Percentiles rank a stretch among this genome's conserved stretches.
Evolutionary conservation across 2,113 vertebrate species (phyloP).

Genomic region (Gracilinanus agilis): DNA sequence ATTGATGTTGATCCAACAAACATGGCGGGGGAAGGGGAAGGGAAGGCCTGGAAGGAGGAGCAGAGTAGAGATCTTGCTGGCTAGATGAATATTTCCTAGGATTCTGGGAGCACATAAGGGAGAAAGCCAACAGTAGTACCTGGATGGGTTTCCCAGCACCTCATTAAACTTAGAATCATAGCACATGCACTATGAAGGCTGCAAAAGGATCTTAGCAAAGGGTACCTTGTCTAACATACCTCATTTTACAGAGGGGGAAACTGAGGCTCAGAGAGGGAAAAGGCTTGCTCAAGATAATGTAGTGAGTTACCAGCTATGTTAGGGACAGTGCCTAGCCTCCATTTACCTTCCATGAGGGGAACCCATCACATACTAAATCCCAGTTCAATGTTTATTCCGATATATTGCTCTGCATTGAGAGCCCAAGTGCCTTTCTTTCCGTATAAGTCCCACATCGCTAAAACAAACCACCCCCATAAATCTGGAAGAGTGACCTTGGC

Average conservation of each 20-base stretch:
- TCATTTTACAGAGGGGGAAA: not conserved
- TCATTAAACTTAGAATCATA: not conserved
- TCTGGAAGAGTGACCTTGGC: not conserved
- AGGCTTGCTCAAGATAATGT: not conserved
- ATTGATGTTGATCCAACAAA: slow-evolving; percentile 72
- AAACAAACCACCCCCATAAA: not conserved
- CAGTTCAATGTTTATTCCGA: not conserved
- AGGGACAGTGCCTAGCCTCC: not conserved
- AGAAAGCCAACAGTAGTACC: not conserved
- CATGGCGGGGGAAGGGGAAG: not conserved
- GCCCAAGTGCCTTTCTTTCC: not conserved
- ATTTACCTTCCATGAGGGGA: not conserved
- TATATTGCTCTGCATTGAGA: not conserved
- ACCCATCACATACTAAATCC: not conserved
- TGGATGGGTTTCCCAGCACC: not conserved
- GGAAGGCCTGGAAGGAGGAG: not conserved
- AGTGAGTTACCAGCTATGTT: not conserved
- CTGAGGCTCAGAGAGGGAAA: not conserved
- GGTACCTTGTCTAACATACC: not conserved
- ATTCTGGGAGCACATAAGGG: not conserved
- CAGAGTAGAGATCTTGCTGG: not conserved
- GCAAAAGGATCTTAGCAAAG: not conserved
- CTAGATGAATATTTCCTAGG: not conserved
- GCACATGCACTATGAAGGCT: not conserved
- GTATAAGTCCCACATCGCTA: not conserved